phyloP scores from a whole-genome alignment of 2,113 vertebrate genomes.

The Corapipo altera region DNA sequence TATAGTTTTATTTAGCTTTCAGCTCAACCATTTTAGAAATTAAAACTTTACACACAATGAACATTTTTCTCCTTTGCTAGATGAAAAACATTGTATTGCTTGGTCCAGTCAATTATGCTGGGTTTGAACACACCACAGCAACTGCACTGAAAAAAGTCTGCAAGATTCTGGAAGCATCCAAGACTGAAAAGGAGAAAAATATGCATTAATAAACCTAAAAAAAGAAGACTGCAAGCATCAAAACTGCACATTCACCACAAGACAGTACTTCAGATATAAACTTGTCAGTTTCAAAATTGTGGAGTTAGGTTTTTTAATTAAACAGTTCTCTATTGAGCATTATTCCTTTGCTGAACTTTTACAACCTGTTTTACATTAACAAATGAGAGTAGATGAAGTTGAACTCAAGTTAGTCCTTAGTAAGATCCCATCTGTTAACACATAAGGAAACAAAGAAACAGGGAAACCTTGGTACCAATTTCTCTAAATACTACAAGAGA shows the following conservation, averaged over 20 bases:
- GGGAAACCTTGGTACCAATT: not conserved
- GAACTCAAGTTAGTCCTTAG: not conserved
- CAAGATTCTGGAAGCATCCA: conserved; percentile 87
- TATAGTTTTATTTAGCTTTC: conserved; percentile 21
- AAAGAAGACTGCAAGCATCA: not conserved
- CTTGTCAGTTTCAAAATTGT: not conserved
- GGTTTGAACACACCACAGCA: conserved; percentile 90
- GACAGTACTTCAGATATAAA: not conserved
- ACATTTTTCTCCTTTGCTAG: conserved; percentile 72
- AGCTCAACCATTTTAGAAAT: not conserved
- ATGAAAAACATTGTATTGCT: conserved; percentile 79
- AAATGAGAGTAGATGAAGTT: not conserved
- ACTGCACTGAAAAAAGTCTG: conserved; percentile 89
- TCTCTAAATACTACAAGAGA: not conserved
- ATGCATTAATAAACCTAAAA: not conserved
- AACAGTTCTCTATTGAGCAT: not conserved
- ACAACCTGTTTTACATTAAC: not conserved
- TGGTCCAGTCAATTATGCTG: conserved; percentile 86
- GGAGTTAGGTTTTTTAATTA: not conserved
- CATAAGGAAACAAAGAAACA: not conserved
- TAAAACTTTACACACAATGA: conserved; percentile 79
- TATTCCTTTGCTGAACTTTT: not conserved
- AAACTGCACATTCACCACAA: not conserved
- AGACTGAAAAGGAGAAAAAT: conserved; percentile 73
- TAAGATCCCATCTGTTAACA: not conserved